Conservation (phyloP, 2,888 invertebrate genomes). For the Dascillus cervinus region DNA sequence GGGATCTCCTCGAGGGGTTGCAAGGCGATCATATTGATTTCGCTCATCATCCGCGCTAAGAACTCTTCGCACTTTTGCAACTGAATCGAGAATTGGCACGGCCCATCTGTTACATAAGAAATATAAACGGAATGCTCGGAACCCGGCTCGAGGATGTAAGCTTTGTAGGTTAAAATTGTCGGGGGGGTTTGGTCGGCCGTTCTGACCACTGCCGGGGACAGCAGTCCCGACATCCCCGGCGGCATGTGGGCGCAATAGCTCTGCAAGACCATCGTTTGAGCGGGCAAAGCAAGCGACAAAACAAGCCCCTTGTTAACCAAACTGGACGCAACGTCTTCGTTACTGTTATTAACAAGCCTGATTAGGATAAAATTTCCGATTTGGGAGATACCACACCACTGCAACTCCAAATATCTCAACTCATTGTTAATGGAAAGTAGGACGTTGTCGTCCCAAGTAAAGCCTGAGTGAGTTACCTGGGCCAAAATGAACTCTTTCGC, state of each 20-base stretch:
- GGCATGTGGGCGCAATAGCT: conserved; percentile 1
- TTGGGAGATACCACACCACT: conserved; percentile 40
- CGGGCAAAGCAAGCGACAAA: conserved; percentile 38
- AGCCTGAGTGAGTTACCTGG: conserved; percentile 47
- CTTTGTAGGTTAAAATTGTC: conserved; percentile 47
- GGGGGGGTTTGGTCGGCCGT: conserved; percentile 23
- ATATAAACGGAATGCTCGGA: conserved; percentile 62
- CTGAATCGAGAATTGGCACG: conserved; percentile 69
- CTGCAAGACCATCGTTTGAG: conserved; percentile 40
- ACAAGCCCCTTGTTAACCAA: conserved; percentile 43
- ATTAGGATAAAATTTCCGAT: conserved; percentile 41
- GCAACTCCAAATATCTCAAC: conserved; percentile 40
- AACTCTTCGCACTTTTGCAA: conserved; percentile 52
- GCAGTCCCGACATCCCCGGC: neutral
- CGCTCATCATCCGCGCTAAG: conserved; percentile 62
- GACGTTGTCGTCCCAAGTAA: conserved; percentile 48
- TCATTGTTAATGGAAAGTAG: conserved; percentile 39
- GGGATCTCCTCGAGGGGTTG: conserved; percentile 59
- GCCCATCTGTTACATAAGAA: conserved; percentile 73
- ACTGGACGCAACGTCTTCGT: conserved; percentile 45
- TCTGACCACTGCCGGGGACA: conserved; percentile 31
- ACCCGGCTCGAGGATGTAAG: conserved; percentile 46
- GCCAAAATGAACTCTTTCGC: conserved; percentile 54
- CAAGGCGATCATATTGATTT: conserved; percentile 57
- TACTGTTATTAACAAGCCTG: conserved; percentile 43